Base-by-base conservation (phyloP, 2,797 vertebrate species). In the Nasua narica region DNA sequence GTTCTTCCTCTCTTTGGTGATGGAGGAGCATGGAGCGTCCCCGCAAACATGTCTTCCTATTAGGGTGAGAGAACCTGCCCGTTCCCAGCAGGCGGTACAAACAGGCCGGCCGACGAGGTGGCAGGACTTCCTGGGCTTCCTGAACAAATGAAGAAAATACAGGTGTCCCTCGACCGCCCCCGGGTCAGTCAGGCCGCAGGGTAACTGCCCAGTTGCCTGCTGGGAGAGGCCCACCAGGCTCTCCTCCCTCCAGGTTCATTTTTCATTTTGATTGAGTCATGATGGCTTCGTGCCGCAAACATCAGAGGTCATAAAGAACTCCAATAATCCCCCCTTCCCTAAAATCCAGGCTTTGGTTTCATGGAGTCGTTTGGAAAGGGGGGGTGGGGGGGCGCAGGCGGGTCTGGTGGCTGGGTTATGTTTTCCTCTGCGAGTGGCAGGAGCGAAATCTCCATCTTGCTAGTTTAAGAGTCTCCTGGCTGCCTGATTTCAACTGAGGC, bases 261-360 rank as follows among this genome's bases (percentile, higher is more conserved):
- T 95, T 95, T 95, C 79, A 84, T 77, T 83, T 96, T 96, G 91
- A 83, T 89, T 37, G 88, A 69, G 72, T 96, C 84, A 60, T 52
- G 79, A 94, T 70, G 94, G 65, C 76, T 81, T 43, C 5, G 27
- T 89, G 35, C 65, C 58, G 52, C 32, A 18, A 76, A 70, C 88
- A 90, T 78, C 92, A 70, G 79, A 96, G 79, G 50, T 67, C 62
- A 65, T 10, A 25, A 52, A 21, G 18, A 67, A 50, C 37, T n/a
- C 43, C 83, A 46, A 0, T 16, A 54, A 54, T 72, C 6, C 32
- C 19, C 27, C 21, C 21, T 72, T 70, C 19, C 46, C 60, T 85
- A 58, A 43, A 77, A 70, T 4, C 14, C 29, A 25, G 83, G 35
- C 7, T 32, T 79, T 0, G 0, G 5, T 37, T 18, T 23, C 83